These are phyloP conservation scores for Elanus axillaris DNA, from an alignment of 2,113 vertebrate genomes.

Conservation along the genomic window DNA sequence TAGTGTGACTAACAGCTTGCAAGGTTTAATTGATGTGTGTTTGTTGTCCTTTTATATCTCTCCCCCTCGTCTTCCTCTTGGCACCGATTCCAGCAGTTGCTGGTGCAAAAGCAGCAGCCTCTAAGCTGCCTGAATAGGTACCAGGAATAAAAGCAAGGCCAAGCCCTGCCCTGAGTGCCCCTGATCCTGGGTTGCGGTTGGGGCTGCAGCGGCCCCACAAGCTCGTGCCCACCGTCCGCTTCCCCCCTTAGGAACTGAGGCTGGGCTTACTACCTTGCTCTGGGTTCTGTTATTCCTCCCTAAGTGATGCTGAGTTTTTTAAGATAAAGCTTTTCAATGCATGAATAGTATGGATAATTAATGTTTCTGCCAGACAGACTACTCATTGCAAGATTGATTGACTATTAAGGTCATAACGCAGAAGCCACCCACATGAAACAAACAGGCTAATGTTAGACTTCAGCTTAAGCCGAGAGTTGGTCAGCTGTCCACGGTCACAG, in stretches of 20 bases:
- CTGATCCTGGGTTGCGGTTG: rapidly evolving
- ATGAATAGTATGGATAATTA: slow-evolving; percentile 74
- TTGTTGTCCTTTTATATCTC: slow-evolving; percentile 61
- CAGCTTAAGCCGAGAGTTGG: slow-evolving; percentile 74
- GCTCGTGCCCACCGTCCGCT: rapidly evolving
- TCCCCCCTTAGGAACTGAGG: not conserved
- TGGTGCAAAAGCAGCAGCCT: not conserved
- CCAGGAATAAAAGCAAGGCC: not conserved
- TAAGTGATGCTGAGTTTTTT: slow-evolving; percentile 12
- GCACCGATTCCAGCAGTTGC: slow-evolving; percentile 1
- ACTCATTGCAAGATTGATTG: slow-evolving; percentile 77
- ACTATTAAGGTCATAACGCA: slow-evolving; percentile 83
- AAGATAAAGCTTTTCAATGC: slow-evolving; percentile 53
- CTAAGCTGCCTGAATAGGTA: not conserved
- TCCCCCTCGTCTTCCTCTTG: slow-evolving; percentile 48
- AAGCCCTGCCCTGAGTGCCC: not conserved
- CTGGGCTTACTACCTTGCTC: not conserved
- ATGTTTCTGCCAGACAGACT: slow-evolving; percentile 71
- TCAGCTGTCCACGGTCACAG: slow-evolving; percentile 83
- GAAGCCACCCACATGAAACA: slow-evolving; percentile 63
- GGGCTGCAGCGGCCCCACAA: not conserved
- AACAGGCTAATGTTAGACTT: slow-evolving; percentile 57
- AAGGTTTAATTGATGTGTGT: slow-evolving; percentile 58
- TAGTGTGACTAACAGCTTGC: slow-evolving; percentile 64
- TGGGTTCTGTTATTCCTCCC: slow-evolving; percentile 28